A percentile compares a stretch with the other conserved stretches of the same genome.
Conservation (phyloP, 2,888 invertebrate genomes). For the Habrosyne pyritoides region DNA sequence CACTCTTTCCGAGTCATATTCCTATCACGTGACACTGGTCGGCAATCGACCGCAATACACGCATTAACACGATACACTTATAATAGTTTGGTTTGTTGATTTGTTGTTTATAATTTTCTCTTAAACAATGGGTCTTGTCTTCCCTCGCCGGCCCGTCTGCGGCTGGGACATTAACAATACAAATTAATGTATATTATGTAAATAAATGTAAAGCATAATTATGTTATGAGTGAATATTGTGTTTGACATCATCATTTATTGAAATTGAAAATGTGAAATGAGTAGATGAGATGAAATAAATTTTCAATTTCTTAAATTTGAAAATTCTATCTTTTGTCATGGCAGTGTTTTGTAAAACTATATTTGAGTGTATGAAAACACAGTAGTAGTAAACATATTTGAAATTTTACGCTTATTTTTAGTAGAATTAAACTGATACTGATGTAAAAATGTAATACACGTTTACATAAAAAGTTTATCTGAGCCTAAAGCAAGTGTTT, state of each 20-base stretch:
- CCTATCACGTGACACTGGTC: slow-evolving; percentile 73
- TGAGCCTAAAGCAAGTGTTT: too few species aligned
- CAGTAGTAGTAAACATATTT: too few species aligned
- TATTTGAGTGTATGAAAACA: too few species aligned
- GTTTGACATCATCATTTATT: slow-evolving; percentile 9
- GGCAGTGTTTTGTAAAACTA: too few species aligned
- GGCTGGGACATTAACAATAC: slow-evolving; percentile 43
- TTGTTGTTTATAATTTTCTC: slow-evolving; percentile 42
- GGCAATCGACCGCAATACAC: slow-evolving; percentile 57
- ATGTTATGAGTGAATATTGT: not conserved
- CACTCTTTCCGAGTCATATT: slow-evolving; percentile 75
- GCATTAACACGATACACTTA: slow-evolving; percentile 72
- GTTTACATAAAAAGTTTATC: too few species aligned
- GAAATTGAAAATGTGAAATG: not conserved
- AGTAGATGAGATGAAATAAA: not conserved
- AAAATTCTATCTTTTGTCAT: too few species aligned
- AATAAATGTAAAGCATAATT: not conserved
- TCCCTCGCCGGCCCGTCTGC: slow-evolving; percentile 71
- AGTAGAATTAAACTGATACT: too few species aligned
- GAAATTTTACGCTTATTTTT: too few species aligned
- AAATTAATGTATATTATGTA: not conserved
- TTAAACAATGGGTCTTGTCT: slow-evolving; percentile 56
- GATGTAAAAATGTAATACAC: too few species aligned
- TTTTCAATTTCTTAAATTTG: too few species aligned
- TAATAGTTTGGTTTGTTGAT: slow-evolving; percentile 43